Evolutionary conservation across 2,888 invertebrate species (phyloP), one percentile per base, ranked within the genome.

Genomic region (Caenorhabditis macrosperma): DNA sequence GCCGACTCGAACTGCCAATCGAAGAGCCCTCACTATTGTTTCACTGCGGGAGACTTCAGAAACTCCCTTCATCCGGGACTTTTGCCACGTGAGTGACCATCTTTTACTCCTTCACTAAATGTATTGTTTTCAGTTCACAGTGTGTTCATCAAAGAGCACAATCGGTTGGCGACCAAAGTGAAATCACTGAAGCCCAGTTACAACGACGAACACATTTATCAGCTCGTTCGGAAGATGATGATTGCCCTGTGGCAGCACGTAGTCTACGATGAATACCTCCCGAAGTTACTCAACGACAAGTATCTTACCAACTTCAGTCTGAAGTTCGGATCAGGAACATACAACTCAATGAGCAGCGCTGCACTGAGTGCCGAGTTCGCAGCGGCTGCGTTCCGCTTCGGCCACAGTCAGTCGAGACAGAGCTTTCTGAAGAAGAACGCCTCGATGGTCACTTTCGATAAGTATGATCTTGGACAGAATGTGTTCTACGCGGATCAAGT

Each of bases 331-430:
- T 15, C 26, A 1, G 52, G 52, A n/a, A 6, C 26, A 1, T 66
- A 75, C 60, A 44, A 50, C 33, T 28, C 66, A 0, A 20, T 26
- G 6, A 75, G 54, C 63, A 57, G 57, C 35, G 55, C 78, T 9
- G 52, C 78, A 5, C 57, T 79, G 33, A 68, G 67, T 17, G 78
- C 30, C 1, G 96, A 96, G 91, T 96, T 96, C 89, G 95, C 95
- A 0, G 92, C 95, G 0, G 95, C 96, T 0, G 95, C 96, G 0
- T 96, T 94, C 92, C 93, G 96, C 82, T 96, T 96, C 89, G 96
- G 96, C 82, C 82, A 82, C 41, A 75, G 75, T 15, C 78, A 78
- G 26, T 77, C 76, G 0, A 66, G 82, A 60, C 78, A 78, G 33
- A 75, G 81, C 50, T 78, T 82, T 28, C 59, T 77, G 2, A 44